Base-by-base conservation (phyloP, 1,140 invertebrate genomes). In the Laupala kohalensis region DNA sequence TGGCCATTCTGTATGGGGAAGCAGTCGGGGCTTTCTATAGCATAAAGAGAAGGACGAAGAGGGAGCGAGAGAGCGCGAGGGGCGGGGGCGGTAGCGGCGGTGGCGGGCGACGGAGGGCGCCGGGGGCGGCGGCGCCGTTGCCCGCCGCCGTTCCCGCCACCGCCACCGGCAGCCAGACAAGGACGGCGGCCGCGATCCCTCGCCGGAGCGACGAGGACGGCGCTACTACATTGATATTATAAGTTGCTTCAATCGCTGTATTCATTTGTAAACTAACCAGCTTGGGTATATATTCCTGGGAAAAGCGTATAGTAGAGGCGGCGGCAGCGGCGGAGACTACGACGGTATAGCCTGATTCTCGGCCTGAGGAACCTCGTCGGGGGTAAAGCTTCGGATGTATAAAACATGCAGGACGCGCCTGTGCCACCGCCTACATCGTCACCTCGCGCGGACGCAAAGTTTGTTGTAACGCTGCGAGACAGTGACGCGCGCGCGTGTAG, bases 181-280 rank as follows among this genome's bases (percentile, higher is more conserved):
- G 37, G 37, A 53, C 37, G 37, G 37, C 37, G 9, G 9, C 37
- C 19, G 37, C 37, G 37, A 53, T 53, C 37, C 37, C 37, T 9
- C 37, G 9, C 37, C 9, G 37, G 81, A 64, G 68, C 74, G 78
- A 84, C 80, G 75, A 79, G 81, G 83, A 84, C 73, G 75, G 78
- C 76, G 75, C 73, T 76, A 81, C 79, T 85, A 84, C 85, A 87
- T 87, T 87, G 86, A 87, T 87, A 87, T 87, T 87, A 87, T 87
- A 87, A 87, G 86, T 87, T 86, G 84, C 84, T 86, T 87, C 86
- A 87, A 87, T 87, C 85, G 85, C 85, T 86, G 86, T 86, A 86
- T 87, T 87, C 85, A 87, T 87, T 87, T 87, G 85, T 87, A 86
- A 87, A 86, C 85, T 87, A 86, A 85, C 83, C 82, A 84, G 83